Conservation (phyloP, 2,888 invertebrate species). For the Augochlorella aurata region DNA sequence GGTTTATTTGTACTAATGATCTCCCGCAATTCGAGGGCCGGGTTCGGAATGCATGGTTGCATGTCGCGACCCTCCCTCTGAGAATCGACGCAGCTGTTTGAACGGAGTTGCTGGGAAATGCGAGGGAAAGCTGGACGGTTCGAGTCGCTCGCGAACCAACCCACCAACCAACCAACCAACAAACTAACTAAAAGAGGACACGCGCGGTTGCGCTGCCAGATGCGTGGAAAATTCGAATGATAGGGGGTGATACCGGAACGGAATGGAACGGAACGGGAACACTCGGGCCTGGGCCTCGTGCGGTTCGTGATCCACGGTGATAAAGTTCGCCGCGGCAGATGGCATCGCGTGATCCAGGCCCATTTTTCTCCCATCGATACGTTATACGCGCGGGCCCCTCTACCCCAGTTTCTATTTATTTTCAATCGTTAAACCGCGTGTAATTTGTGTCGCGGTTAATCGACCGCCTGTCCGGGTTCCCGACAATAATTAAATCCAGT, state of each 20-base stretch:
- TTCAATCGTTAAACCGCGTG: constrained; percentile 18
- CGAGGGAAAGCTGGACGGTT: constrained; percentile 26
- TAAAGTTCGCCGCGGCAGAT: constrained; percentile 34
- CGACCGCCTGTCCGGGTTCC: constrained; percentile 19
- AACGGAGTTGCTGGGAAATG: constrained; percentile 29
- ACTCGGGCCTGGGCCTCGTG: neutral
- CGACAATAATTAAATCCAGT: constrained; percentile 39
- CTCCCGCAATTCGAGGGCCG: neutral
- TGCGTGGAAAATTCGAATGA: constrained; percentile 47
- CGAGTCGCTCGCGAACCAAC: neutral
- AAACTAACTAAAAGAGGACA: constrained; percentile 6
- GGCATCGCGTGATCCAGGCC: constrained; percentile 23
- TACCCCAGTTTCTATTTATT: neutral
- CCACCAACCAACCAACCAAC: no score
- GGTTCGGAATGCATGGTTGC: neutral
- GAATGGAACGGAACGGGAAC: constrained; percentile 5
- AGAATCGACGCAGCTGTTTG: constrained; percentile 46
- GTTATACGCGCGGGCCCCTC: neutral
- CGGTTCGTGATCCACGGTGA: constrained; percentile 43
- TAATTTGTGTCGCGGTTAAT: constrained; percentile 45
- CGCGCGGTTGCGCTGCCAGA: constrained; percentile 45
- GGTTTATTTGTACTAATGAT: constrained; percentile 2
- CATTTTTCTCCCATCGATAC: constrained; percentile 26
- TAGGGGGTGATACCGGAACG: constrained; percentile 28
- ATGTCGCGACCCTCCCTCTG: constrained; percentile 26